Base-by-base conservation (phyloP, 2,888 invertebrate species). In the Aspidapion aeneum region DNA sequence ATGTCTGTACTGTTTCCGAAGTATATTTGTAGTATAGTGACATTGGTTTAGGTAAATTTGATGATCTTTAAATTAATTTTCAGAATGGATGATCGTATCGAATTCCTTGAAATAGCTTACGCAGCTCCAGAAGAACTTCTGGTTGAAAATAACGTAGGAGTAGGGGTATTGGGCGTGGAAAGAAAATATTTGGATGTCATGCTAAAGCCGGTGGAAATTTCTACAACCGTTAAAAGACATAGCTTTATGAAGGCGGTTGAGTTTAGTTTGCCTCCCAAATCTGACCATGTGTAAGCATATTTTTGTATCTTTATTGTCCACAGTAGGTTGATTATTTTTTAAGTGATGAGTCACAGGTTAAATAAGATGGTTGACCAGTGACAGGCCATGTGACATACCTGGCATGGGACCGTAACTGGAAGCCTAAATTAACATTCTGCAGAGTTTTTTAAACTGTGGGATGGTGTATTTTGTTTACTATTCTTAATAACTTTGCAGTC, bases 101-200 rank as follows among this genome's bases (percentile, higher is more conserved):
- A 75, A 3, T 87, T 83, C 70, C 76, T 88, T 72, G 79, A 83
- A 75, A 78, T 80, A 55, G 83, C 84, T 1, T 79, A 86, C 57
- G 80, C 84, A 1, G 83, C 82, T 0, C 79, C 84, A 1, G 88
- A 89, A 75, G 85, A 87, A 66, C 68, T 75, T 1, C 72, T 88
- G 16, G 16, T 63, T 1, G 72, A 80, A 18, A 66, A 79, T 17
- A 79, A 81, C 1, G 78, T 87, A 17, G 80, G 82, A 60, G 74
- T 87, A 2, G 89, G 89, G 1, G 83, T 89, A 61, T 76, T 89
- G 57, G 89, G 89, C 1, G 75, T 84, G 70, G 78, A 82, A 1
- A 80, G 87, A 20, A 73, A 79, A 7, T 73, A 79, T 55, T 86
- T 86, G 68, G 87, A 88, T 72, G 80, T 85, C 1, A 83, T 87